A percentile compares a stretch with the other conserved stretches of the same genome.
Evolutionary conservation across 1,140 invertebrate genomes (phyloP).

Genomic region (Zaprionus ornatus): DNA sequence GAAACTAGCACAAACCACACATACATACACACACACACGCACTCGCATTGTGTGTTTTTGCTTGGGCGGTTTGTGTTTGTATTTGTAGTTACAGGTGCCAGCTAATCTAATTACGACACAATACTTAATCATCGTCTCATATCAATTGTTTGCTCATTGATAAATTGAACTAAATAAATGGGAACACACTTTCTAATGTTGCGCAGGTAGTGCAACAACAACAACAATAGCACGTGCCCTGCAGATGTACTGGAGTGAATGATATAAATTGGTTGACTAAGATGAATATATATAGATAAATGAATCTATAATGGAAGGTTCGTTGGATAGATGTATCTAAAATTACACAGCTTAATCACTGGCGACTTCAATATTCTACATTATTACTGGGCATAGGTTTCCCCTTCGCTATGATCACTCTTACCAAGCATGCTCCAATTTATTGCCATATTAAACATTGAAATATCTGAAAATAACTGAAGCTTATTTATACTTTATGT

Average conservation of each 20-base stretch:
- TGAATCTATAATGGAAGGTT: too few species aligned
- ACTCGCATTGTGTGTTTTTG: background rate
- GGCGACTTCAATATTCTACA: too few species aligned
- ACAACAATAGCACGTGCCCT: background rate
- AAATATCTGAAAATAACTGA: background rate
- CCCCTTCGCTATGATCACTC: too few species aligned
- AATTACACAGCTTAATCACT: too few species aligned
- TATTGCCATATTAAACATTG: background rate
- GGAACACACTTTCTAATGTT: conserved; percentile 33
- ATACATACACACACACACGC: conserved; percentile 20
- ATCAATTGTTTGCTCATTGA: conserved; percentile 62
- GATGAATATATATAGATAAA: background rate
- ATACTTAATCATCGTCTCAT: conserved; percentile 14
- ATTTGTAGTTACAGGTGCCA: conserved; percentile 53
- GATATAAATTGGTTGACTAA: background rate
- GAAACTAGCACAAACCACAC: conserved; percentile 56
- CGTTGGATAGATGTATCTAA: too few species aligned
- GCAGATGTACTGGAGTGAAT: background rate
- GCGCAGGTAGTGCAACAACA: conserved; percentile 8
- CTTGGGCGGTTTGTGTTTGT: conserved; percentile 1
- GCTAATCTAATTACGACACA: conserved; percentile 74
- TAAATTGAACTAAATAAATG: conserved; percentile 43
- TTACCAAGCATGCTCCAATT: too few species aligned
- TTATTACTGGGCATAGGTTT: too few species aligned
- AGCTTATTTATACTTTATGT: background rate